phyloP scores from a whole-genome alignment of 1,140 invertebrate species.

The Lordiphosa collinella region DNA sequence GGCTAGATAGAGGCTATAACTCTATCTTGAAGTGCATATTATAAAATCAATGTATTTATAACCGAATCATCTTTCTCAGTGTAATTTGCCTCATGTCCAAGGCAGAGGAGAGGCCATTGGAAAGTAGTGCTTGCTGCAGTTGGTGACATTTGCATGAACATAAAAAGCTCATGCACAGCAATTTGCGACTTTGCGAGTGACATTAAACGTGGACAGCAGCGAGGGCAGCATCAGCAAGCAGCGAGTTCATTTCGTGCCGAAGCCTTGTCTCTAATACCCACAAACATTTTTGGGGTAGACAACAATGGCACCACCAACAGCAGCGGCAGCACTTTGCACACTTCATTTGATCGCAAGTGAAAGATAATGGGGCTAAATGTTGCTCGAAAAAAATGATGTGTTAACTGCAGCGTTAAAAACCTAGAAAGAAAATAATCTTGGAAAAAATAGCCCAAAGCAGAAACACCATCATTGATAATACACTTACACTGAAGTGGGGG shows the following conservation, averaged over 20 bases:
- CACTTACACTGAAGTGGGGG: neutral
- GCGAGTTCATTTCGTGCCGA: conserved; percentile 1
- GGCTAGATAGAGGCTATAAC: no score
- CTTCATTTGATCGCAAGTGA: conserved; percentile 74
- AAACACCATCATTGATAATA: conserved; percentile 7
- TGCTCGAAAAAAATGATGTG: conserved; percentile 62
- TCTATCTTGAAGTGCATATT: no score
- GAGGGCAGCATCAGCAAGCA: conserved; percentile 8
- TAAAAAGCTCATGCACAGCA: conserved; percentile 78
- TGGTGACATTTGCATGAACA: conserved; percentile 78
- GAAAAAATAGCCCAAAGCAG: conserved; percentile 14
- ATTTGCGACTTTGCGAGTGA: conserved; percentile 77
- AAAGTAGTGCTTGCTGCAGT: conserved; percentile 45
- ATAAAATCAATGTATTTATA: no score
- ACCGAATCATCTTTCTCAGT: neutral
- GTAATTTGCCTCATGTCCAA: neutral
- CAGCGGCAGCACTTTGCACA: conserved; percentile 46
- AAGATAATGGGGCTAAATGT: conserved; percentile 63
- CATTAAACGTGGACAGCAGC: conserved; percentile 71
- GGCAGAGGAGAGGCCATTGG: conserved; percentile 31
- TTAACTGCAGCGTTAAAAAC: conserved; percentile 69
- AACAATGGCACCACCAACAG: conserved; percentile 13
- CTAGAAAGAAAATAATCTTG: conserved; percentile 15
- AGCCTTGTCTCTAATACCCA: no score
- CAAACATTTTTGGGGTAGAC: conserved; percentile 5